These are phyloP conservation scores for Microplitis demolitor DNA, from an alignment of 1,140 invertebrate genomes.

Conservation along the genomic window DNA sequence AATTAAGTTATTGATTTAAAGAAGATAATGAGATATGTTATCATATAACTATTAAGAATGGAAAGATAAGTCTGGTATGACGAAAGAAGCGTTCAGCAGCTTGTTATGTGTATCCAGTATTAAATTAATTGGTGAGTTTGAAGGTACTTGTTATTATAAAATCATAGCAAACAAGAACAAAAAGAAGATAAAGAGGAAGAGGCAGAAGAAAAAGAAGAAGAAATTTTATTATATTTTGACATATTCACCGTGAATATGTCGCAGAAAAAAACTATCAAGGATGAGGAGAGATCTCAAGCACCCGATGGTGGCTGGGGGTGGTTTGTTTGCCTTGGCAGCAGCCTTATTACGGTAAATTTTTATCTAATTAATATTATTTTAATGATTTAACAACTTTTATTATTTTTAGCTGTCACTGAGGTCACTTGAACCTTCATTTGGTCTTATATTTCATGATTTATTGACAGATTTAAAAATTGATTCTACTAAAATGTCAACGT, in stretches of 20 bases:
- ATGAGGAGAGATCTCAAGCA: slow-evolving; percentile 43
- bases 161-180: neutral
- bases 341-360: slow-evolving; percentile 74
- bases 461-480: slow-evolving; percentile 68
- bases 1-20: neutral
- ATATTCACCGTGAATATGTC: neutral
- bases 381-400: neutral
- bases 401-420: slow-evolving; percentile 71
- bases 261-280: neutral
- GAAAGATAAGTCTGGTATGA: neutral
- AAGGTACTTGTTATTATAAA: too few relatives aligned
- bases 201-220: too few relatives aligned
- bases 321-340: slow-evolving; percentile 79
- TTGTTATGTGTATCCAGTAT: neutral
- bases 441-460: slow-evolving; percentile 75
- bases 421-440: slow-evolving; percentile 78
- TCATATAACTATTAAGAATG: neutral
- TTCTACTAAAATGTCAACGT: slow-evolving; percentile 73
- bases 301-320: slow-evolving; percentile 82
- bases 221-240: neutral
- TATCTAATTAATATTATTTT: neutral
- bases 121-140: neutral
- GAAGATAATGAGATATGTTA: slow-evolving; percentile 13
- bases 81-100: neutral
- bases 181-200: neutral